Conservation (phyloP, 2,797 vertebrate species). For the Furcifer pardalis region DNA sequence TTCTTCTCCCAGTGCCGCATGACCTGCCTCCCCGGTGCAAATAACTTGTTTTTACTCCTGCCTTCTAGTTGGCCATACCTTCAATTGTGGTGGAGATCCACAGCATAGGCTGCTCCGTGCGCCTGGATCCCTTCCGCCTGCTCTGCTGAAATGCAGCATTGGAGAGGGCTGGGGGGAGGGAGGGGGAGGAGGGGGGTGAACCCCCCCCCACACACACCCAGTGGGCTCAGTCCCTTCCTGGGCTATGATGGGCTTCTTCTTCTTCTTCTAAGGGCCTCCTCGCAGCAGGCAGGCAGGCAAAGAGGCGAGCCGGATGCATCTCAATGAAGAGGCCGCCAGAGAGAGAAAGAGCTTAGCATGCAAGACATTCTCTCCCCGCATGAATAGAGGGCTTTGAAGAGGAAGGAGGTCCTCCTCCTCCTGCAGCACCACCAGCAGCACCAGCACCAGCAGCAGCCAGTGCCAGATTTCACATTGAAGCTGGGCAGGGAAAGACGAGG, state of each 20-base stretch:
- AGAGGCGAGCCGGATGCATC: constrained; percentile 75
- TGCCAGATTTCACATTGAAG: constrained; percentile 79
- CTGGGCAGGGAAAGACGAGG: constrained; percentile 66
- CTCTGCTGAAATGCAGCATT: constrained; percentile 54
- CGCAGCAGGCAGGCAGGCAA: too few species aligned
- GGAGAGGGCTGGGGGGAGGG: constrained; percentile 32
- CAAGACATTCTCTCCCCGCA: constrained; percentile 77
- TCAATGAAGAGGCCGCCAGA: constrained; percentile 81
- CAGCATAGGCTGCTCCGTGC: constrained; percentile 18
- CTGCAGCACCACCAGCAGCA: too few species aligned
- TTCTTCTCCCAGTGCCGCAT: too few species aligned
- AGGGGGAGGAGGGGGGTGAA: constrained; percentile 10
- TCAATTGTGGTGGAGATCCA: constrained; percentile 13
- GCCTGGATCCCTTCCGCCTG: constrained; percentile 12
- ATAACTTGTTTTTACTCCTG: too few species aligned
- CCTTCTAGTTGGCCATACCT: constrained; percentile 73
- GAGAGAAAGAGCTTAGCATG: constrained; percentile 80
- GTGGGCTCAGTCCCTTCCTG: too few species aligned
- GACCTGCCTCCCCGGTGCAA: too few species aligned
- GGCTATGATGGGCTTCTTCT: too few species aligned
- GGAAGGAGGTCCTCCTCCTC: too few species aligned
- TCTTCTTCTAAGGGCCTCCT: too few species aligned
- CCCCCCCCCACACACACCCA: not conserved
- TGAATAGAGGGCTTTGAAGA: constrained; percentile 85
- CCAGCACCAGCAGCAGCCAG: too few species aligned